phyloP scores from a whole-genome alignment of 2,113 vertebrate genomes.

The Rhinopomastus cyanomelas region DNA sequence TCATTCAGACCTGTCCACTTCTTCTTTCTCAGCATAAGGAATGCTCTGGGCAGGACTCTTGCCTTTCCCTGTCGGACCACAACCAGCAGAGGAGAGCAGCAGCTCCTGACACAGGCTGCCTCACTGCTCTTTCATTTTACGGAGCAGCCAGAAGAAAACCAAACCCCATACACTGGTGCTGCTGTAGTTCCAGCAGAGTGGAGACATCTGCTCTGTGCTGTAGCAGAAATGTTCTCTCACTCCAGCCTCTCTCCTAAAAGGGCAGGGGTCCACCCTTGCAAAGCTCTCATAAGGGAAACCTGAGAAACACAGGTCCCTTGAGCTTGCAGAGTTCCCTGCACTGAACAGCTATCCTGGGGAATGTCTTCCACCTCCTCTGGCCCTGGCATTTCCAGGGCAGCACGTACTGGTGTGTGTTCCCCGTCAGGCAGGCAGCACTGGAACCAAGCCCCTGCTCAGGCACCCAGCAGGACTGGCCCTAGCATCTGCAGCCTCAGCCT shows the following conservation, averaged over 20 bases:
- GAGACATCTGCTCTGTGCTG: neutral
- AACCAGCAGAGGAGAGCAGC: accelerated
- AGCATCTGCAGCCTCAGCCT: neutral
- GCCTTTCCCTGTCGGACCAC: accelerated
- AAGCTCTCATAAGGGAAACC: neutral
- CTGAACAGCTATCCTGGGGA: accelerated
- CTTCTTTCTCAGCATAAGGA: neutral
- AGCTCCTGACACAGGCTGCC: neutral
- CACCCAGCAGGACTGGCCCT: neutral
- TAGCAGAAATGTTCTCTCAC: neutral
- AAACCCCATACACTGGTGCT: neutral
- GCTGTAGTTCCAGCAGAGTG: neutral
- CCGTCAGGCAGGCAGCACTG: neutral
- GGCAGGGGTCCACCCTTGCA: neutral
- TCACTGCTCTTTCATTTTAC: neutral
- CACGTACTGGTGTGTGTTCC: neutral
- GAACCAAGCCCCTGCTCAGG: neutral
- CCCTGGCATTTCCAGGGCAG: neutral
- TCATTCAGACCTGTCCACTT: neutral
- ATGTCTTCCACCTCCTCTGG: neutral
- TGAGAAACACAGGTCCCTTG: neutral
- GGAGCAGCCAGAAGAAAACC: neutral
- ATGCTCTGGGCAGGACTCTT: neutral
- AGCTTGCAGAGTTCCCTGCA: neutral
- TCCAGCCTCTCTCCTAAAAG: neutral